Evolutionary conservation across 2,888 invertebrate species (phyloP).

Genomic region (Pheosia tremula): DNA sequence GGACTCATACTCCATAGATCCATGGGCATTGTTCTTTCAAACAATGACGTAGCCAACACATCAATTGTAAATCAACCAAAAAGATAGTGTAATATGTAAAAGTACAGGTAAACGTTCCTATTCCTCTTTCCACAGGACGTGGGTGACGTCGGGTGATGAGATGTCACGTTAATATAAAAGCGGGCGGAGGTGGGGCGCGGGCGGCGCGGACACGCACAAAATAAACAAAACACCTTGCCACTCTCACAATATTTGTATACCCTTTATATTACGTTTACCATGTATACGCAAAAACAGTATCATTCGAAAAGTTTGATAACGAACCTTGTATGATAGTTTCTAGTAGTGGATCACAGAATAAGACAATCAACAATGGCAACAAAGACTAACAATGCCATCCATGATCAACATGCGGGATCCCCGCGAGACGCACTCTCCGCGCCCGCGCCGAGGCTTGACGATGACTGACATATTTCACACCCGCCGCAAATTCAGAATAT

Average conservation of each 20-base stretch:
- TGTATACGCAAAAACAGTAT: slow-evolving; percentile 17
- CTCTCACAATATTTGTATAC: slow-evolving; percentile 53
- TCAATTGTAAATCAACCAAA: background rate
- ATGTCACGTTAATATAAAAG: slow-evolving; percentile 45
- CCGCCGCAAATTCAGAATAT: slow-evolving; percentile 42
- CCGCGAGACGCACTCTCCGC: background rate
- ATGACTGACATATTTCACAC: slow-evolving; percentile 46
- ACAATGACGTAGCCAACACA: background rate
- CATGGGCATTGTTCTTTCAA: too few species aligned
- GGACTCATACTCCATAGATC: too few species aligned
- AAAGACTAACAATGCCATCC: too few species aligned
- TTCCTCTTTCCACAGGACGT: slow-evolving; percentile 35
- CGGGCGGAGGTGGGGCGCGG: slow-evolving; percentile 24
- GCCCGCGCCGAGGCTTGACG: slow-evolving; percentile 3
- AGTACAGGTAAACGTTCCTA: slow-evolving; percentile 46
- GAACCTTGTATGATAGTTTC: background rate
- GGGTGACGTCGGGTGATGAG: slow-evolving; percentile 26
- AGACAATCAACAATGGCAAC: too few species aligned
- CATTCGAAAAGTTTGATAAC: slow-evolving; percentile 41
- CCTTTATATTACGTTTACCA: slow-evolving; percentile 40
- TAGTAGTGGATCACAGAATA: background rate
- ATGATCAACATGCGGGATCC: slow-evolving; percentile 1
- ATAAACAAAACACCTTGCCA: slow-evolving; percentile 42
- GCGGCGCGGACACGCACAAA: slow-evolving; percentile 41
- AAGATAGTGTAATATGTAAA: slow-evolving; percentile 23